Evolutionary conservation across 2,797 vertebrate species (phyloP), one percentile per base, ranked within the genome.

Genomic region (Columba guinea): DNA sequence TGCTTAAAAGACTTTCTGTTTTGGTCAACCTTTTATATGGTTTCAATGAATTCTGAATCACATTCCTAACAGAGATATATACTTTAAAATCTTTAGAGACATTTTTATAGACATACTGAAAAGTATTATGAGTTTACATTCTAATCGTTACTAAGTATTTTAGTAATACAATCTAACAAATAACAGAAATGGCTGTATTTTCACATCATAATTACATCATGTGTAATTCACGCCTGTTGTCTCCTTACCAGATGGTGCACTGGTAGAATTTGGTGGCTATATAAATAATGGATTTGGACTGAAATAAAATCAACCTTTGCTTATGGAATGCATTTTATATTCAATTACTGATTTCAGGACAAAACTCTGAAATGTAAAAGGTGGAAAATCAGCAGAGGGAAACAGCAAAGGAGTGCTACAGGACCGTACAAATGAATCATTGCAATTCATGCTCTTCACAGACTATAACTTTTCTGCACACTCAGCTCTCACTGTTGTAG

Each of bases 121-220:
- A 88, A 62, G 79, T 81, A 83, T 94, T 84, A 90, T 82, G 94
- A 87, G 90, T 92, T 93, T 92, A 85, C 41, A 48, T 80, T 70
- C 82, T 81, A 65, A 91, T 94, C 84, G 80, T 94, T 89, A 28
- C 81, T 87, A 94, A 95, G 76, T 88, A 88, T 91, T 96, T 96
- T 88, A 94, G 88, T 69, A 90, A 27, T 52, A 83, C 52, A 76
- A 77, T 64, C 88, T 89, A 94, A 91, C 74, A 74, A 95, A 89
- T 75, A 94, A 90, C 89, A 96, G 58, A 85, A 90, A 83, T 0
- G 27, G 37, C 58, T 87, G 75, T 95, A 81, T 94, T 96, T 95
- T 95, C 92, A 89, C 76, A 91, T 71, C 69, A 30, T 86, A 96
- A 97, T 84, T 94, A 73, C 76, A 68, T 96, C 95, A 87, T 6